Evolutionary conservation across 1,140 invertebrate species (phyloP).

Genomic region (Trachymyrmex septentrionalis): DNA sequence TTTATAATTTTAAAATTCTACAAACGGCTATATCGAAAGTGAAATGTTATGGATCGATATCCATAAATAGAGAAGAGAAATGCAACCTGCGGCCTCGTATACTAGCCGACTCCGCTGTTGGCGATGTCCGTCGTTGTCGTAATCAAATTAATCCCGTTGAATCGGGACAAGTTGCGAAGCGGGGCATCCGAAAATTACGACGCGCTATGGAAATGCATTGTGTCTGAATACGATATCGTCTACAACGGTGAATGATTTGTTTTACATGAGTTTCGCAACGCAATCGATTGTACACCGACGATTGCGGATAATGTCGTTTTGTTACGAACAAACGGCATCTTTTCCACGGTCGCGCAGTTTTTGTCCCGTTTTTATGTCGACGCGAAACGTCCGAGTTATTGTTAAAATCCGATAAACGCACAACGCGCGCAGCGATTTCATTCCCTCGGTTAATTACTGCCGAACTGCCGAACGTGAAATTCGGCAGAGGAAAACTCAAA

Average conservation of each 20-base stretch:
- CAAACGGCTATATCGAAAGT: constrained; percentile 48
- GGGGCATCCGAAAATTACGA: constrained; percentile 51
- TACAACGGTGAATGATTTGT: constrained; percentile 48
- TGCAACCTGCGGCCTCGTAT: constrained; percentile 1
- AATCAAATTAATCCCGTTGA: constrained; percentile 53
- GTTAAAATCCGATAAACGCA: constrained; percentile 58
- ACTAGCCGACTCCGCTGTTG: neutral
- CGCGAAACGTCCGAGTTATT: constrained; percentile 50
- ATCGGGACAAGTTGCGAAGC: constrained; percentile 46
- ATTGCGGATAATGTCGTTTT: constrained; percentile 54
- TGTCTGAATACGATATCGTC: constrained; percentile 36
- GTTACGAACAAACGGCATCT: constrained; percentile 47
- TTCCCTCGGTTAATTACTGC: constrained; percentile 48
- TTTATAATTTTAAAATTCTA: constrained; percentile 27
- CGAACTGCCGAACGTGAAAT: constrained; percentile 53
- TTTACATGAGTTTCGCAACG: constrained; percentile 43
- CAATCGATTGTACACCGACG: constrained; percentile 39
- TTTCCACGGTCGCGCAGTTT: constrained; percentile 35
- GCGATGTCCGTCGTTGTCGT: constrained; percentile 46
- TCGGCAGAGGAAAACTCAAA: constrained; percentile 44
- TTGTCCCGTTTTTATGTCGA: constrained; percentile 28
- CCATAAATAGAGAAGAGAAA: constrained; percentile 59
- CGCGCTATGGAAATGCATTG: constrained; percentile 49
- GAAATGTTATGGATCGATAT: constrained; percentile 60
- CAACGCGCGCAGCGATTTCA: constrained; percentile 45